Evolutionary conservation across 2,113 vertebrate species (phyloP).

Genomic region (Prolemur simus): DNA sequence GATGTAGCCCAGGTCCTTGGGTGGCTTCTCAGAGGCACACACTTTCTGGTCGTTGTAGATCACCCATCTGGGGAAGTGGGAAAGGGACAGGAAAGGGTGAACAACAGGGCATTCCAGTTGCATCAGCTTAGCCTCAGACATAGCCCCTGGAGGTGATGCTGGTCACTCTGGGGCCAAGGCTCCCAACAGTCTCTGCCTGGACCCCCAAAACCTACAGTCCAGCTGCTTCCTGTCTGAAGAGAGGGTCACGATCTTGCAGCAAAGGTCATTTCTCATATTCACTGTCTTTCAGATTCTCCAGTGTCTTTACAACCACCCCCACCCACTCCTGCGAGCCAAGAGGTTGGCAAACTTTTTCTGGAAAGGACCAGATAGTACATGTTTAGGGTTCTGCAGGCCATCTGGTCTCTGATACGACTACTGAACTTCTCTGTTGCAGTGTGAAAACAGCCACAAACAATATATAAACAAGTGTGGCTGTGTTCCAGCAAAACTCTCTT

Average conservation of each 20-base stretch:
- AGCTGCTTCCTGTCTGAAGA: neutral
- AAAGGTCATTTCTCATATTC: neutral
- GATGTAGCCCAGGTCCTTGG: constrained; percentile 99
- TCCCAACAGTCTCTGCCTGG: neutral
- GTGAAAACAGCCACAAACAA: neutral
- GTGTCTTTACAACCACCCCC: neutral
- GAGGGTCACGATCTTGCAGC: neutral
- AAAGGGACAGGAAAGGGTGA: neutral
- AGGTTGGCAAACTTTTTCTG: neutral
- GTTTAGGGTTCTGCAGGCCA: neutral
- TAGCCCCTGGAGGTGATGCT: neutral
- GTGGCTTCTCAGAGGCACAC: constrained; percentile 98
- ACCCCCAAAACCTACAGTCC: neutral
- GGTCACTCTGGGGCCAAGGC: neutral
- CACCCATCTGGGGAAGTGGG: constrained; percentile 89
- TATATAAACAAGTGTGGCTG: neutral
- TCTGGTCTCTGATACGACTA: neutral
- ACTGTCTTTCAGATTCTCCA: neutral
- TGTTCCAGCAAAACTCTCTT: neutral
- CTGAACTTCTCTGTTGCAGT: neutral
- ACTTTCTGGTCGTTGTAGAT: constrained; percentile 99
- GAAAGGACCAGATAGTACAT: neutral
- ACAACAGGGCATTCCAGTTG: neutral
- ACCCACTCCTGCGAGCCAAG: neutral
- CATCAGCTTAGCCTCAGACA: neutral